Base-by-base conservation (phyloP, 2,797 vertebrate genomes). In the Borostomias antarcticus region DNA sequence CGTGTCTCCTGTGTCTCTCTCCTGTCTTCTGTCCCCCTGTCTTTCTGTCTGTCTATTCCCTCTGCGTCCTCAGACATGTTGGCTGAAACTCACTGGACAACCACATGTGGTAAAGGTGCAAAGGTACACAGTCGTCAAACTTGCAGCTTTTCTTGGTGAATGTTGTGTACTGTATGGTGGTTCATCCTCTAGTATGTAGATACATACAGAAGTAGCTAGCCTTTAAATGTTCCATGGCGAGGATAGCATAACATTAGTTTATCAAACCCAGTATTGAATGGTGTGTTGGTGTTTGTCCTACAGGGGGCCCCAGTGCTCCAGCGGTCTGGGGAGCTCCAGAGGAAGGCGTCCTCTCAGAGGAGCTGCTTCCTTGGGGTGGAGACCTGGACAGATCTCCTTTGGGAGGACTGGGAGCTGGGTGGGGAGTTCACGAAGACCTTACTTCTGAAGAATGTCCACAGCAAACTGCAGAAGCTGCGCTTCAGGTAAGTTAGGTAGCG, bases 361-460 rank as follows among this genome's bases (percentile, higher is more conserved):
- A 61, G 83, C 70, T 78, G 82, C 69, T 76, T 93, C 79, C 91
- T 92, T 29, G 96, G 95, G n/a, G 82, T 96, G 43, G 94, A 98
- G 83, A 92, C 93, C 0, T 76, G 75, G 0, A 56, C 88, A 67
- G 90, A 92, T 59, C 85, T 98, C 62, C 74, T 88, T 0, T 98
- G 96, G 96, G 89, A 80, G 63, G 86, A 85, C 85, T 98, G 96
- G 96, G 88, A 93, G 4, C 70, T 87, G 1, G 94, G 88, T 15
- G 84, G 78, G 75, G 93, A 96, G 79, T 88, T 82, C 82, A 94
- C 91, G n/a, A 95, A 92, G 82, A 89, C 79, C 13, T 77, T 98
- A 62, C 71, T 82, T 37, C 79, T 98, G 75, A 97, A 93, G 91
- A 98, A 96, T 15, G 73, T 93, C 8, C 82, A 91, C 30, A 70